These are phyloP conservation scores for Circaetus cinerascens DNA, from an alignment of 2,113 vertebrate genomes.

Conservation along the genomic window DNA sequence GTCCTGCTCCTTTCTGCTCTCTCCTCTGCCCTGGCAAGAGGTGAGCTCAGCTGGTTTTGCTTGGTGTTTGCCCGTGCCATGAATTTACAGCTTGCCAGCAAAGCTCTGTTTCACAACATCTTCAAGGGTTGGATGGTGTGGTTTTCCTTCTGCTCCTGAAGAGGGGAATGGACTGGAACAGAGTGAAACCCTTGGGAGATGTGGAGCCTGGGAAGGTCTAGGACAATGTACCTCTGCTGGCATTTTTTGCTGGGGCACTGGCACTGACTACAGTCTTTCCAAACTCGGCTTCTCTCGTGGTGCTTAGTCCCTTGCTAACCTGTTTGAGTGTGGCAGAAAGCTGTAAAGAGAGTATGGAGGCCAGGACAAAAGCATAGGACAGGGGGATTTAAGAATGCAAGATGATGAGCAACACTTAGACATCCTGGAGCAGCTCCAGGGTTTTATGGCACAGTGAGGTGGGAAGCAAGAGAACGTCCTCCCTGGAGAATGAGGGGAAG, in stretches of 20 bases:
- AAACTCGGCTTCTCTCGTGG: neutral
- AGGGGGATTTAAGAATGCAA: too few relatives aligned
- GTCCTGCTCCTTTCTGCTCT: neutral
- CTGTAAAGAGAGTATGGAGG: neutral
- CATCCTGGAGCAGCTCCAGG: neutral
- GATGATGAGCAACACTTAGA: neutral
- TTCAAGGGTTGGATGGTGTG: neutral
- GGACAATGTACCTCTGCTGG: neutral
- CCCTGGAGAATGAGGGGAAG: neutral
- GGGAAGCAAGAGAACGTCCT: neutral
- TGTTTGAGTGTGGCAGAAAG: too few relatives aligned
- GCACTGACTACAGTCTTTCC: neutral
- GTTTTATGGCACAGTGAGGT: neutral
- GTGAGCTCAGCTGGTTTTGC: neutral
- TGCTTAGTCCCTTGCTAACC: too few relatives aligned
- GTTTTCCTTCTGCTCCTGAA: neutral
- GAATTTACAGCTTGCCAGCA: too few relatives aligned
- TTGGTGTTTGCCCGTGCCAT: accelerated
- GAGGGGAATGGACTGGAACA: neutral
- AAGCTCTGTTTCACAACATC: too few relatives aligned
- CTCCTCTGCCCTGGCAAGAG: neutral
- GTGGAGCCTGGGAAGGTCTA: neutral
- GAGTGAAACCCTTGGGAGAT: neutral
- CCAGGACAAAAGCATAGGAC: neutral
- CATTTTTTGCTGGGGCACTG: neutral